Conservation (phyloP, 2,113 vertebrate species). For the Chlamydotis undulata region DNA sequence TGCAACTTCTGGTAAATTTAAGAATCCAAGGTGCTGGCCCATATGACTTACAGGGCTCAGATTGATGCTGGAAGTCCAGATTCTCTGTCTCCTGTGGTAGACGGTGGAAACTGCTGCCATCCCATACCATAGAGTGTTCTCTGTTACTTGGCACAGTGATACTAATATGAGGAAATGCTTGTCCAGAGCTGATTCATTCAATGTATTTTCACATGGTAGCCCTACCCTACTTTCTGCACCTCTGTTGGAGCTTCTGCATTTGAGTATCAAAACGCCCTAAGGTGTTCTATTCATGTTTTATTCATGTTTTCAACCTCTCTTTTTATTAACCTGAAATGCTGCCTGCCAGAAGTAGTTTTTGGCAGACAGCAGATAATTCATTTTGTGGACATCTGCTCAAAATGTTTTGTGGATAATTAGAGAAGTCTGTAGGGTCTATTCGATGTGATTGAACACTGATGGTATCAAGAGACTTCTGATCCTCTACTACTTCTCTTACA, state of each 20-base stretch:
- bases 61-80: background rate
- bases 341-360: slow-evolving; percentile 45
- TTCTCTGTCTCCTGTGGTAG: rapidly evolving
- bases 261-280: slow-evolving; percentile 16
- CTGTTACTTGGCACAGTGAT: background rate
- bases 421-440: slow-evolving; percentile 29
- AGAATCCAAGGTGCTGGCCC: background rate
- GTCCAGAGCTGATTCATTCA: background rate
- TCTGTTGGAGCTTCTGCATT: background rate
- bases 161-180: background rate
- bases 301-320: slow-evolving; percentile 48
- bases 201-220: background rate
- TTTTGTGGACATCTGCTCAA: slow-evolving; percentile 64
- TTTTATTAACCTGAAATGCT: slow-evolving; percentile 57
- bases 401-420: slow-evolving; percentile 55
- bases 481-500: background rate
- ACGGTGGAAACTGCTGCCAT: background rate
- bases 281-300: slow-evolving; percentile 34
- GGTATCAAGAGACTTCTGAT: background rate
- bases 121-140: background rate
- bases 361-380: slow-evolving; percentile 53
- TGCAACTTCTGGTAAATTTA: background rate
- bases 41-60: rapidly evolving
- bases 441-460: background rate
- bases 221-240: background rate